A percentile compares a stretch with the other conserved stretches of the same genome.
Evolutionary conservation across 2,888 invertebrate genomes (phyloP).

Genomic region (Meiosimyza platycephala): DNA sequence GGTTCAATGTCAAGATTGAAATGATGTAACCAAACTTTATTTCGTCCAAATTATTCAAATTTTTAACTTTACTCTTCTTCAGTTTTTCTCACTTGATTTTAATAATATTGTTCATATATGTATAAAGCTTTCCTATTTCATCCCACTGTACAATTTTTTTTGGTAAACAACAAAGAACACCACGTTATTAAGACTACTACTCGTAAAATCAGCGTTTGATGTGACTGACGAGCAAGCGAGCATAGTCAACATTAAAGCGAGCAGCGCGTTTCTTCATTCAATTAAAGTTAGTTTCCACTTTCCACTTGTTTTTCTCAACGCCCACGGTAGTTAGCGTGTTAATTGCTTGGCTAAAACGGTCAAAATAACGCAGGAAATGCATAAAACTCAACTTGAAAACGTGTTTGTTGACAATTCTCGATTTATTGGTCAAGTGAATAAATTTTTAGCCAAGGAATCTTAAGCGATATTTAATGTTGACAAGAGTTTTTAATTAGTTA

Average conservation of each 20-base stretch:
- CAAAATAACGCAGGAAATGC: background rate
- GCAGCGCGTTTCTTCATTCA: background rate
- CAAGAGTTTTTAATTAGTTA: background rate
- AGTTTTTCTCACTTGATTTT: too few relatives aligned
- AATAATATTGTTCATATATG: too few relatives aligned
- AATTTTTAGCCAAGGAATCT: background rate
- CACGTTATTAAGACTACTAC: background rate
- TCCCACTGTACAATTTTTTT: too few relatives aligned
- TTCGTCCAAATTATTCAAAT: too few relatives aligned
- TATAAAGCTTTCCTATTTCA: too few relatives aligned
- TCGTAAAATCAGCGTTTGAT: too few relatives aligned
- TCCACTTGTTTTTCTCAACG: constrained; percentile 1
- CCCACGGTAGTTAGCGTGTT: background rate
- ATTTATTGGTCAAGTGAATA: constrained; percentile 17
- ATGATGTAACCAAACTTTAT: too few relatives aligned
- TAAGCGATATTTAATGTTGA: constrained; percentile 8
- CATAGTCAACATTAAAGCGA: background rate
- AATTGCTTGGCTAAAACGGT: background rate
- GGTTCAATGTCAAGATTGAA: too few relatives aligned
- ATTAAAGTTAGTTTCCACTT: background rate
- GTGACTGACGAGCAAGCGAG: too few relatives aligned
- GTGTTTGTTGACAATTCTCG: constrained; percentile 19
- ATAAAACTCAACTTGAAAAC: constrained; percentile 9
- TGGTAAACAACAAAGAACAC: too few relatives aligned
- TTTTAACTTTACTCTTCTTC: too few relatives aligned